phyloP scores from a whole-genome alignment of 2,888 invertebrate species.

The Orchesellides sinensis region DNA sequence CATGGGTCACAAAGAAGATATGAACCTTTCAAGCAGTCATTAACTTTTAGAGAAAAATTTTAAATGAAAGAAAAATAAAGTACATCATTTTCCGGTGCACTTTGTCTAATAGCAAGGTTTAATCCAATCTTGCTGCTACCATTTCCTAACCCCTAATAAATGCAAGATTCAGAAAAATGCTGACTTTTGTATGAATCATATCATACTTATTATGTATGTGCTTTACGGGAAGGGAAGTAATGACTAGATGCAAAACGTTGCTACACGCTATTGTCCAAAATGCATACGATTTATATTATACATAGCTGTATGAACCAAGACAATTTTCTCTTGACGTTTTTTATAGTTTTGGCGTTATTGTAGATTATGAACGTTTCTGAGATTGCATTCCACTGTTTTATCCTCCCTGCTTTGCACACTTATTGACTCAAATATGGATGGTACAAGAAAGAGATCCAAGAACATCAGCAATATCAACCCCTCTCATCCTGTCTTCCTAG shows the following conservation, averaged over 20 bases:
- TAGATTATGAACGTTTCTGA: constrained; percentile 24
- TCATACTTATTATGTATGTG: no score
- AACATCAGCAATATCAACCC: constrained; percentile 20
- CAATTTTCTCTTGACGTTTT: constrained; percentile 9
- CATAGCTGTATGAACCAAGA: constrained; percentile 13
- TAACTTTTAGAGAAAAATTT: not conserved
- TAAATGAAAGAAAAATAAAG: not conserved
- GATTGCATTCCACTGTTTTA: constrained; percentile 23
- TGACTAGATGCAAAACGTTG: constrained; percentile 7
- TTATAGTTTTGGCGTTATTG: constrained; percentile 3
- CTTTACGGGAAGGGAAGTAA: not conserved
- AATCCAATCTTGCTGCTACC: no score
- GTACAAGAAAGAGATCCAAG: not conserved
- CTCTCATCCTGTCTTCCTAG: not conserved
- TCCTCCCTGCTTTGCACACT: not conserved
- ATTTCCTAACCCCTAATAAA: no score
- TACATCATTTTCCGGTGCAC: constrained; percentile 27
- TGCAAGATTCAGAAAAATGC: no score
- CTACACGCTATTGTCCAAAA: not conserved
- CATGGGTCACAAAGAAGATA: constrained; percentile 31
- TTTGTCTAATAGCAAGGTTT: no score
- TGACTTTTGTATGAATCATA: constrained; percentile 3
- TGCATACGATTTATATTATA: not conserved
- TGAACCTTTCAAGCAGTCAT: constrained; percentile 37
- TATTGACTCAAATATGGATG: constrained; percentile 14